Evolutionary conservation across 1,140 invertebrate genomes (phyloP).

Genomic region (Contarinia nasturtii): DNA sequence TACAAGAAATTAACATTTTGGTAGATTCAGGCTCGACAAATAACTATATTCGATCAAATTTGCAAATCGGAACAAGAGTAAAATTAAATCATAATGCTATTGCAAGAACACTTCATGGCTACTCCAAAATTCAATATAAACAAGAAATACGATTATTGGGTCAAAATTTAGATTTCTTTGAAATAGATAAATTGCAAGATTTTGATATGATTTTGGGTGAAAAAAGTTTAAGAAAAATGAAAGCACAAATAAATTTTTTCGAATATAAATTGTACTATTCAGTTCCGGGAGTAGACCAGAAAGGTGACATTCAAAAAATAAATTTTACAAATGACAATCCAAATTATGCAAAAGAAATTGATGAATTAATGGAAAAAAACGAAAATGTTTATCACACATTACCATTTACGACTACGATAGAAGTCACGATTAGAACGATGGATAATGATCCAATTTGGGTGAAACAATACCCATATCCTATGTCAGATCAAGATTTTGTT

Average conservation of each 20-base stretch:
- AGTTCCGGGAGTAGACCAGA: no score
- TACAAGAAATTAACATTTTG: conserved; percentile 1
- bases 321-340: no score
- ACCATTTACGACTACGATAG: conserved; percentile 3
- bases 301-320: no score
- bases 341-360: conserved; percentile 2
- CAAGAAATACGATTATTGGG: no score
- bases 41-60: conserved; percentile 1
- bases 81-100: no score
- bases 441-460: conserved; percentile 6
- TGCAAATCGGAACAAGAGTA: no score
- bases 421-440: conserved; percentile 3
- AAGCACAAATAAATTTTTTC: no score
- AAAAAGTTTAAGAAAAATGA: not conserved
- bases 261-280: no score
- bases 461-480: conserved; percentile 8
- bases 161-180: no score
- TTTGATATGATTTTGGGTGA: conserved; percentile 5
- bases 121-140: no score
- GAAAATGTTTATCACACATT: conserved; percentile 1
- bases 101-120: no score
- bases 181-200: not conserved
- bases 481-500: conserved; percentile 5
- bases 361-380: conserved; percentile 1
- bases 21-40: conserved; percentile 2